Evolutionary conservation across 2,888 invertebrate genomes (phyloP), one percentile per base, ranked within the genome.

Genomic region (Torymus aiolomorphi): DNA sequence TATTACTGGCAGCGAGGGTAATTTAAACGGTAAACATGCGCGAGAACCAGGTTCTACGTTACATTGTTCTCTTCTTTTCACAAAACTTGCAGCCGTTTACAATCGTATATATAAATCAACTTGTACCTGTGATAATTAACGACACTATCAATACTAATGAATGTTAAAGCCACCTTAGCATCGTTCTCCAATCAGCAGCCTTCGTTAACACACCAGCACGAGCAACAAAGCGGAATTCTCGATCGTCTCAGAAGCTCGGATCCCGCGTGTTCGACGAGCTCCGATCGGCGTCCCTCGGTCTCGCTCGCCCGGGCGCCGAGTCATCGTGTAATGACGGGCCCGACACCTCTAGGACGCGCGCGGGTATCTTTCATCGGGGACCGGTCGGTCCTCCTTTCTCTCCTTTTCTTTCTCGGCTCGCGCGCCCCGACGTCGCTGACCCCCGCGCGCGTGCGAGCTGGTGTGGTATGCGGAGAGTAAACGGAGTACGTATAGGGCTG

Each of bases 291-390:
- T 72, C 77, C 67, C 62, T 78, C 56, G n/a, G 78, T 73, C 78
- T 78, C 72, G 52, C 13, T 42, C 67, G 61, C 16, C 20, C 67
- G 54, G 51, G 83, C 84, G 89, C 84, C 87, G 87, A 90, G 90
- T 90, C 90, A 90, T 88, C 88, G 86, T 88, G 89, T 90, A 90
- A 90, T 90, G 89, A 89, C 87, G 89, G 86, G 88, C 86, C 83
- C 83, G 84, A 85, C 85, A 85, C 84, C 84, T 84, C 69, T n/a
- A 52, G 65, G 63, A 62, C n/a, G n/a, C 69, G 54, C 51, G 31
- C 1, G 31, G 31, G 69, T 73, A 80, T 80, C 80, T 80, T 80
- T 80, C 74, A 75, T 80, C 82, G 70, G 31, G 31, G 51, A 76
- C 78, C 75, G 76, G 61, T 74, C 78, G 69, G 18, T 10, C 52